Evolutionary conservation across 2,113 vertebrate genomes (phyloP), one percentile per base, ranked within the genome.

Genomic region (Hippocampus barbouri): DNA sequence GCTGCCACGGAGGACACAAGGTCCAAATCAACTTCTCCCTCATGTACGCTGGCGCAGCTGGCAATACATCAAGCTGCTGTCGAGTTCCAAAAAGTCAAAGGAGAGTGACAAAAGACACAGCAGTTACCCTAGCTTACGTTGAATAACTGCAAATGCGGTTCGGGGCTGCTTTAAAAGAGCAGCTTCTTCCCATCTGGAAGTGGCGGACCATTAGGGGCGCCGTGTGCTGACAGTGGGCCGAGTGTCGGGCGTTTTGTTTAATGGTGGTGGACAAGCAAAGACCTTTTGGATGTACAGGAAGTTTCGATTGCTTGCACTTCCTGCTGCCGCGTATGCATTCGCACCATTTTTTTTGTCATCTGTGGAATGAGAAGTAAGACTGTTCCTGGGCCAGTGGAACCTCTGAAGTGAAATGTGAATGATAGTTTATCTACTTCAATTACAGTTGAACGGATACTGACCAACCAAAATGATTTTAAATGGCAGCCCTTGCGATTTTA

Each of bases 281-380:
- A 75, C 34, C 61, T 70, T 65, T 41, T 70, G 70, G 79, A 83
- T 83, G 64, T 51, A 71, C 73, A 23, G 70, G 67, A 53, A 71
- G 73, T 78, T 81, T 77, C 66, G 71, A 73, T 75, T 77, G 79
- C 72, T 72, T 83, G 65, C n/a, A 69, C 65, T 74, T 71, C 71
- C 71, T 78, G 76, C 68, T 56, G 74, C 70, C 70, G 79, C 74
- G 54, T 76, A 70, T 69, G 68, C 64, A 74, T 16, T 60, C 27
- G 30, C 0, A 40, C 66, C 1, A 16, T 68, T 43, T 38, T 38
- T 34, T 64, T 14, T 11, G 60, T 67, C 43, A 63, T 49, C 51
- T 64, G 23, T 70, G 23, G 60, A 5, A 43, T 6, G n/a, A 64
- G 20, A 1, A 25, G 20, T 10, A 4, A 20, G 20, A 74, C 18